Evolutionary conservation across 2,888 invertebrate species (phyloP).

Genomic region (Cheiracanthium punctorium): DNA sequence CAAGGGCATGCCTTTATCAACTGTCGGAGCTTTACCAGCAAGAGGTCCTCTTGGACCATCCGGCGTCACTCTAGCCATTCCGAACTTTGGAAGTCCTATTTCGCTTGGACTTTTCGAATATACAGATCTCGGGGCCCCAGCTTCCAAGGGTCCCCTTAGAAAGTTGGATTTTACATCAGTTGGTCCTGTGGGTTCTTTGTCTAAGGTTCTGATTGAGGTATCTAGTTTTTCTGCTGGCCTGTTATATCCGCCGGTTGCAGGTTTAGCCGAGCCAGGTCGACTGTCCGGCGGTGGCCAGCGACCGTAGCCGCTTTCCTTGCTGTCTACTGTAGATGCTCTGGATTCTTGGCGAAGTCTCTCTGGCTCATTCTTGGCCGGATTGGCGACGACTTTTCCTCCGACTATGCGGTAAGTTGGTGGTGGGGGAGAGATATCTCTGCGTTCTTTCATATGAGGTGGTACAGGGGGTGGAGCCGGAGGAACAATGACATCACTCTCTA

Average conservation of each 20-base stretch:
- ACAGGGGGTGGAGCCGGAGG: slow-evolving; percentile 72
- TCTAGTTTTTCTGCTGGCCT: background rate
- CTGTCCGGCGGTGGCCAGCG: slow-evolving; percentile 14
- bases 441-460: slow-evolving; percentile 57
- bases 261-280: slow-evolving; percentile 14
- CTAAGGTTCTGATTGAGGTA: background rate
- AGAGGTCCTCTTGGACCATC: slow-evolving; percentile 39
- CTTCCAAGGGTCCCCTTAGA: slow-evolving; percentile 52
- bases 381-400: slow-evolving; percentile 42
- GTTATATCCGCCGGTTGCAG: background rate
- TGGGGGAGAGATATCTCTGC: slow-evolving; percentile 15
- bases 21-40: background rate
- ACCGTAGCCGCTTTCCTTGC: background rate
- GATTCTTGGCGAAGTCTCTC: background rate
- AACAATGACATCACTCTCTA: slow-evolving; percentile 67
- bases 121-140: slow-evolving; percentile 37
- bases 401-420: slow-evolving; percentile 51
- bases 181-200: slow-evolving; percentile 20
- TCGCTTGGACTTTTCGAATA: slow-evolving; percentile 30
- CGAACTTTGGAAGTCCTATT: slow-evolving; percentile 43
- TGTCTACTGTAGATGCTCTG: background rate
- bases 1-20: slow-evolving; percentile 31
- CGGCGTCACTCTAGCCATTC: slow-evolving; percentile 54
- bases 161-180: slow-evolving; percentile 30
- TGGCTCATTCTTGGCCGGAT: slow-evolving; percentile 49